Base-by-base conservation (phyloP, 2,888 invertebrate genomes). In the Crossocerus cetratus region DNA sequence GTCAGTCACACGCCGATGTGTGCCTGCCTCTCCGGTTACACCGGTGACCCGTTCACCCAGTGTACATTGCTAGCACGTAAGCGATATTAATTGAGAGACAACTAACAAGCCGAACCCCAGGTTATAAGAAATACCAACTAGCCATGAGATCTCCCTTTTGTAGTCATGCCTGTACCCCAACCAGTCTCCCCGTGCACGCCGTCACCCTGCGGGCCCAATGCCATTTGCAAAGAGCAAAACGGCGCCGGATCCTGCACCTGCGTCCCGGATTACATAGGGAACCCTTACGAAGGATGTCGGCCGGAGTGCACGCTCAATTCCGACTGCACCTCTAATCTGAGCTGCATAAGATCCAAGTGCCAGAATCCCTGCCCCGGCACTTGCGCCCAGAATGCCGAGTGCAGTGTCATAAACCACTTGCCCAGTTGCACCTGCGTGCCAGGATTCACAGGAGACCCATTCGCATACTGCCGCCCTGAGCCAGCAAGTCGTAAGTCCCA, bases 181-280 rank as follows among this genome's bases (percentile, higher is more conserved):
- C 74, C 85, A 54, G 90, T 68, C 21, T 64, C 90, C 32, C 95
- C 95, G 0, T 95, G 95, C 84, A 87, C 91, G 70, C 95, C 95
- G 45, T 93, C 93, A 64, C 95, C 95, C 2, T 96, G 95, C 88
- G 95, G 95, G 42, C 92, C 95, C 20, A 96, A 96, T 85, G 95
- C 95, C 71, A 91, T 94, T 80, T 96, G 96, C 86, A 92, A 93
- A 54, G 93, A 94, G 84, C 91, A 92, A 42, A 95, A 95, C 85
- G 92, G 92, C 18, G 94, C 94, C 85, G 95, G 95, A 1, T 94
- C 94, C 8, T 96, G 96, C 87, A 94, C 95, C 42, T 96, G 96
- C 86, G 91, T 94, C 85, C 93, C 94, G 5, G 93, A 93, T 77
- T 96, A 94, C 83, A 91, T 94, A 49, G 96, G 96, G 32, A 93